Conservation (phyloP, 1,140 invertebrate species). For the Drosophila nigrodunni region DNA sequence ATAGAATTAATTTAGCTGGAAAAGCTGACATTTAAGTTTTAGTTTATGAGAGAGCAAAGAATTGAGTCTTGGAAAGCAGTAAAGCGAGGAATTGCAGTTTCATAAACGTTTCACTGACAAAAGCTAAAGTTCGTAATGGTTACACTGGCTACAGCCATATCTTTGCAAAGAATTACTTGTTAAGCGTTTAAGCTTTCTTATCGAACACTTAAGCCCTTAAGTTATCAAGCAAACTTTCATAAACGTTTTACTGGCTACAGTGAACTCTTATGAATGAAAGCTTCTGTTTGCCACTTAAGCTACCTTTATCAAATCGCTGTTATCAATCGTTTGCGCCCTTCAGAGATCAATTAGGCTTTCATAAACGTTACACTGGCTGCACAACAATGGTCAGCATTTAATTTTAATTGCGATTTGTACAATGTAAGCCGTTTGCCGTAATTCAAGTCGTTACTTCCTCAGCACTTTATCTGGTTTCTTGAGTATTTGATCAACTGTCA, state of each 20-base stretch:
- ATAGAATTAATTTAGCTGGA: neutral
- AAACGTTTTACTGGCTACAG: neutral
- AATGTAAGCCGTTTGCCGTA: neutral
- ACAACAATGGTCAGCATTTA: neutral
- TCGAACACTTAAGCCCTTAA: neutral
- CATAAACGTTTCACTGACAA: too few relatives aligned
- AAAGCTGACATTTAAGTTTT: neutral
- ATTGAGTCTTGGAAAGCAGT: neutral
- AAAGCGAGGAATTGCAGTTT: too few relatives aligned
- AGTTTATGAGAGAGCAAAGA: neutral
- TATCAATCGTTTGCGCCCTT: neutral
- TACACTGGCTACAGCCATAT: too few relatives aligned
- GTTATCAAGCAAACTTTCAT: neutral
- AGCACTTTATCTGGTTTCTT: slow-evolving; percentile 20
- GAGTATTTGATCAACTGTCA: slow-evolving; percentile 63
- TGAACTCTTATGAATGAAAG: too few relatives aligned
- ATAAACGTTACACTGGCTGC: neutral
- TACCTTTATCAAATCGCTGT: too few relatives aligned
- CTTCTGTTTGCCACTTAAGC: too few relatives aligned
- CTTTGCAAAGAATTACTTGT: too few relatives aligned
- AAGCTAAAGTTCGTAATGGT: too few relatives aligned
- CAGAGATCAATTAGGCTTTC: slow-evolving; percentile 1
- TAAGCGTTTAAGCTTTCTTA: too few relatives aligned
- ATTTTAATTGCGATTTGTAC: slow-evolving; percentile 1
- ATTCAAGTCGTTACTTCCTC: slow-evolving; percentile 6